Percentiles rank a stretch among this genome's conserved stretches.
These are phyloP conservation scores for Calameuta idolon DNA, from an alignment of 2,888 invertebrate genomes.

Conservation along the genomic window DNA sequence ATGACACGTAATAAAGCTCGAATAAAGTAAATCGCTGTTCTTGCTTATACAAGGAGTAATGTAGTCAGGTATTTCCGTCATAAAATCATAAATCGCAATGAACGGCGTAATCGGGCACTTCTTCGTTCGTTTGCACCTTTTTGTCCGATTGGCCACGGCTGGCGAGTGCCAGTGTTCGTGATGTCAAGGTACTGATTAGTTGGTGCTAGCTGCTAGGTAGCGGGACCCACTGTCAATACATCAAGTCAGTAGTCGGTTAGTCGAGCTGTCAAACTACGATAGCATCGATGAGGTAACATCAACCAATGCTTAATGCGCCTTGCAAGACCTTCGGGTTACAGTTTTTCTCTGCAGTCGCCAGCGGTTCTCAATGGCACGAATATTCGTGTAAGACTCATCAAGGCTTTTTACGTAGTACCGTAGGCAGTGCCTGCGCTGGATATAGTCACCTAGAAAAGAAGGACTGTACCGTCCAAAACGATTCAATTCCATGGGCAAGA, in stretches of 20 bases:
- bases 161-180: background rate
- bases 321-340: background rate
- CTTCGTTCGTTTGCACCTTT: conserved; percentile 19
- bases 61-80: background rate
- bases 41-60: background rate
- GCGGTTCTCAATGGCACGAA: background rate
- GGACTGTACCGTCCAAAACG: background rate
- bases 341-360: background rate
- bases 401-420: background rate
- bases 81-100: background rate
- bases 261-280: conserved; percentile 7
- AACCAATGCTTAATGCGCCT: conserved; percentile 6
- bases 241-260: conserved; percentile 5
- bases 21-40: background rate
- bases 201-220: background rate
- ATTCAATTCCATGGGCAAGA: background rate
- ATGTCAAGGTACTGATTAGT: conserved; percentile 7
- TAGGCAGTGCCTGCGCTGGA: background rate
- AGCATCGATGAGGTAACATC: conserved; percentile 2
- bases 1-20: background rate
- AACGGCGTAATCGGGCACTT: conserved; percentile 15
- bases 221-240: conserved; percentile 6
- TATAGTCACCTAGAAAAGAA: background rate
- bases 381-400: background rate
- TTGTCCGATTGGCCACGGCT: background rate